Conservation (phyloP, 2,113 vertebrate genomes). For the Larimichthys crocea region DNA sequence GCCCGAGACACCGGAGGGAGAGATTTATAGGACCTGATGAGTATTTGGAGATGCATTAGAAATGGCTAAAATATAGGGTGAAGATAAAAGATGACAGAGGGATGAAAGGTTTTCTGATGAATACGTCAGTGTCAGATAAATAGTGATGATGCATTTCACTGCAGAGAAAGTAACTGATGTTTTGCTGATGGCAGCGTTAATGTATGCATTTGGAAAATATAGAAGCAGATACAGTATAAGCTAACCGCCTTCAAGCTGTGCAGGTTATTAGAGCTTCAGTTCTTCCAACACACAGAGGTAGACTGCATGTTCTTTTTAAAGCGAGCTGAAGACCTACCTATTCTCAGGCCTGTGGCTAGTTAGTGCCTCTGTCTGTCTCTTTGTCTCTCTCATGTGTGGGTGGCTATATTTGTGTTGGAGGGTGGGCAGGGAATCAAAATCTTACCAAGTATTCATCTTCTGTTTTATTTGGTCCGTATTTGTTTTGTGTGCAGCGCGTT, state of each 20-base stretch:
- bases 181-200: slow-evolving; percentile 1
- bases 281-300: too few species aligned
- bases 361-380: too few species aligned
- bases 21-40: slow-evolving; percentile 45
- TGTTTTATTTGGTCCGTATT: too few species aligned
- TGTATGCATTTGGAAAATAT: too few species aligned
- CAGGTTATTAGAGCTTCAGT: background rate
- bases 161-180: background rate
- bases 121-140: slow-evolving; percentile 22
- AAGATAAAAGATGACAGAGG: background rate
- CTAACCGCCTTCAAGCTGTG: background rate
- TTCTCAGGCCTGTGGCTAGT: too few species aligned
- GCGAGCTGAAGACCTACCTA: too few species aligned
- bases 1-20: slow-evolving; percentile 18
- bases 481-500: too few species aligned
- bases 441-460: too few species aligned
- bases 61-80: background rate
- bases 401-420: too few species aligned
- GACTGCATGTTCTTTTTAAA: too few species aligned
- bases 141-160: slow-evolving; percentile 9
- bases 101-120: background rate
- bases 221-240: background rate
- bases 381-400: too few species aligned
- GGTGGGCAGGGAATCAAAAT: too few species aligned
- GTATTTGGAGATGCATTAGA: slow-evolving; percentile 13